Percentiles rank a stretch among this genome's conserved stretches.
phyloP scores from a whole-genome alignment of 2,888 invertebrate genomes.

The Eupsilia transversa region DNA sequence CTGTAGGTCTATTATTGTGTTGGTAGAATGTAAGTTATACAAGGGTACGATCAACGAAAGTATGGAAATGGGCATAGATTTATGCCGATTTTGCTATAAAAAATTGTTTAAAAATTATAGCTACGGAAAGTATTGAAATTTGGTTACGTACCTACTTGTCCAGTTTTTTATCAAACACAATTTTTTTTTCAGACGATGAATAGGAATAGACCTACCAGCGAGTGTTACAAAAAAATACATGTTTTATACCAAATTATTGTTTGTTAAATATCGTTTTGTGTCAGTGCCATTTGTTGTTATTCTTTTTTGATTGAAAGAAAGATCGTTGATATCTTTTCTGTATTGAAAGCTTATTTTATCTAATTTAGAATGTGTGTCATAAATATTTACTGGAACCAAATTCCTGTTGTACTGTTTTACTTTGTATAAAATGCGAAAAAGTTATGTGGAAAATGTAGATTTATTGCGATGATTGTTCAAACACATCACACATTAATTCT shows the following conservation, averaged over 20 bases:
- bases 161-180: not conserved
- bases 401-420: slow-evolving; percentile 2
- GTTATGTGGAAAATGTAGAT: not conserved
- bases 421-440: slow-evolving; percentile 30
- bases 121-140: not conserved
- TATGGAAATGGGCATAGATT: not conserved
- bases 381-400: slow-evolving; percentile 33
- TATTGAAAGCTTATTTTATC: slow-evolving; percentile 1
- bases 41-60: slow-evolving; percentile 1
- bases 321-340: slow-evolving; percentile 19
- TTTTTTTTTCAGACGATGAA: not conserved
- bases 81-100: not conserved
- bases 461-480: not conserved
- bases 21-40: slow-evolving; percentile 1
- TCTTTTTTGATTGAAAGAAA: slow-evolving; percentile 15
- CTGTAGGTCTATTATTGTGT: slow-evolving; percentile 14
- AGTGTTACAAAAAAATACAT: slow-evolving; percentile 21
- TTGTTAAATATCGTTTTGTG: slow-evolving; percentile 52
- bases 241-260: slow-evolving; percentile 62
- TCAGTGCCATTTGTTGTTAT: slow-evolving; percentile 69
- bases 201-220: slow-evolving; percentile 7
- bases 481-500: not conserved
- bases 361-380: slow-evolving; percentile 17
- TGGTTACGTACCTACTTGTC: not conserved
- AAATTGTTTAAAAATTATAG: not conserved